Base-by-base conservation (phyloP, 2,888 invertebrate genomes). In the Synanthedon andrenaeformis region DNA sequence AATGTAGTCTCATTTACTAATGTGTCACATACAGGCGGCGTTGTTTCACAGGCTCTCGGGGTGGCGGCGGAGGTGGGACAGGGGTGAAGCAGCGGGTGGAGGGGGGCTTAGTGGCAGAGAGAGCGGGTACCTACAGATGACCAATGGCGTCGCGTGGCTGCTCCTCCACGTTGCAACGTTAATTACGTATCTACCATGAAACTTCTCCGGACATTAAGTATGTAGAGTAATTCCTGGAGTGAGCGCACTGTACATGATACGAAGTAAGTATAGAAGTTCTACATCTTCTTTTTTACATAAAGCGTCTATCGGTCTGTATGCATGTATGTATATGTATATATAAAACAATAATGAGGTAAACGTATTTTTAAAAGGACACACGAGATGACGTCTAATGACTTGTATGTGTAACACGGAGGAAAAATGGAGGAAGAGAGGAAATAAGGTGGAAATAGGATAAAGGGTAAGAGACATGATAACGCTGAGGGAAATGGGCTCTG, bases 1-100 rank as follows among this genome's bases (percentile, higher is more conserved):
- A 87, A 88, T 88, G 87, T 82, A 72, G 79, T 80, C 87, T 88
- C 88, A 88, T 88, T 85, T 88, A 88, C 88, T 88, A 88, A 88
- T 88, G 86, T 88, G 88, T 88, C 88, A 86, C 85, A 87, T 80
- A 82, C 88, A 88, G 81, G 79, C 86, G 82, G 79, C 74, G 85
- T 83, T 85, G 84, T 85, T 86, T 83, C 82, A 74, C 73, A 66
- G 67, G 67, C 64, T 58, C 35, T 35, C 35, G 35, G 35, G 35
- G 35, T 35, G 35, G 59, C 56, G 58, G 19, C 41, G 52, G 49
- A 54, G 48, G 53, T 35, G 51, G 28, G 55, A 53, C 53, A 56
- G 55, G 53, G 54, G 56, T 57, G 55, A 58, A 41, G 57, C 51
- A 56, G 57, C 59, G 55, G 64, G 62, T 57, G 58, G 58, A 58